These are phyloP conservation scores for Acanthoscelides obtectus DNA, from an alignment of 2,888 invertebrate species.

Conservation along the genomic window DNA sequence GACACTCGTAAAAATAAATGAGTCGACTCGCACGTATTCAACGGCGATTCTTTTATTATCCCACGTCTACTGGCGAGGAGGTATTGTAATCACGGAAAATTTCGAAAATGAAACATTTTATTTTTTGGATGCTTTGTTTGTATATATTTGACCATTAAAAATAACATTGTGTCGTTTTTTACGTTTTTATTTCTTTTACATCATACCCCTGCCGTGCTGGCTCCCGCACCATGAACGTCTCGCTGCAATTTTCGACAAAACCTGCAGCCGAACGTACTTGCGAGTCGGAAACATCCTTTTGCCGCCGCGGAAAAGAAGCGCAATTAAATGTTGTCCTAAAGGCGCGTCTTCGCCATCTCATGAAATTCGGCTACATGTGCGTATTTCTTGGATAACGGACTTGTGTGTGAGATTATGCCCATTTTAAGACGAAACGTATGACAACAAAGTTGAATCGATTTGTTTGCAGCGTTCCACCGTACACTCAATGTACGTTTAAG, in stretches of 20 bases:
- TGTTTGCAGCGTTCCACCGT: neutral
- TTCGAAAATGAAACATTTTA: no score
- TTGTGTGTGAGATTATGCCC: neutral
- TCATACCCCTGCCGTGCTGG: no score
- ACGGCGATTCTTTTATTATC: no score
- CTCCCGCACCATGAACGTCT: neutral
- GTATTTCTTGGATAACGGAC: neutral
- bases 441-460: neutral
- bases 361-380: neutral
- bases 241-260: neutral
- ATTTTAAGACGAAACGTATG: neutral
- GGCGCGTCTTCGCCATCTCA: neutral
- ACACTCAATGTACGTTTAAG: neutral
- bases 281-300: neutral
- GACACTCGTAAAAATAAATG: neutral
- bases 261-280: neutral
- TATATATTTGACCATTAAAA: no score
- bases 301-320: neutral
- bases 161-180: no score
- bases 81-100: no score
- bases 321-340: neutral
- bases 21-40: neutral
- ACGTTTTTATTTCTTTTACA: no score
- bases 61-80: no score
- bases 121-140: no score